Conservation (phyloP, 2,797 vertebrate genomes). For the Euphonia xanthogaster region DNA sequence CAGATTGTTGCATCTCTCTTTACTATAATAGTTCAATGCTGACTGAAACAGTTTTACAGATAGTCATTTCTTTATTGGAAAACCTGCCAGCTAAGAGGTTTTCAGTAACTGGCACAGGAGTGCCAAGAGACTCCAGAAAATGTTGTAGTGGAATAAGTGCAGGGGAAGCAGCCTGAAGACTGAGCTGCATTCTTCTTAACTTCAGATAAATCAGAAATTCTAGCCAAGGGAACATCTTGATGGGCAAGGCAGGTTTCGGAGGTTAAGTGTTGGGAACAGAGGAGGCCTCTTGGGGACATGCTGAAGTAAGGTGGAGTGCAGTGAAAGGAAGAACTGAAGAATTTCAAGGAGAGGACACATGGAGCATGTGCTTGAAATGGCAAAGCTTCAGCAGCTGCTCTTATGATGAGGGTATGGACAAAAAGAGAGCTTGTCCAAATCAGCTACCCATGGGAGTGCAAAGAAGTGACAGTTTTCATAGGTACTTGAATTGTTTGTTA, state of each 20-base stretch:
- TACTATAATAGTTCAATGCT: neutral
- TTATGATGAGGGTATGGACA: neutral
- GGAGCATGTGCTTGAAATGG: neutral
- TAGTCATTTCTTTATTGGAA: neutral
- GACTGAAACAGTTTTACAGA: neutral
- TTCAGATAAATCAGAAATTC: neutral
- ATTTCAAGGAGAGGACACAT: neutral
- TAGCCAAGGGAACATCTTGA: constrained; percentile 9
- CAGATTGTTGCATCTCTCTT: neutral
- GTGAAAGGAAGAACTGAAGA: constrained; percentile 25
- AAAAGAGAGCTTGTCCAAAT: neutral
- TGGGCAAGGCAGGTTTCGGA: constrained; percentile 65
- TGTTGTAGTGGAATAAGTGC: neutral
- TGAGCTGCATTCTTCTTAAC: neutral
- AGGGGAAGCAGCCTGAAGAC: neutral
- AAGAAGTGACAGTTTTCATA: neutral
- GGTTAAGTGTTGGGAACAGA: constrained; percentile 65
- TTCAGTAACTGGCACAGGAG: neutral
- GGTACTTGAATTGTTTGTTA: neutral
- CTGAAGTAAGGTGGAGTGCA: neutral
- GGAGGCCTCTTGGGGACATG: constrained; percentile 62
- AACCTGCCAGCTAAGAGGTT: neutral
- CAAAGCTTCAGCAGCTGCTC: neutral
- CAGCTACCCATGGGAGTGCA: neutral
- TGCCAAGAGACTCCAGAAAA: neutral